Evolutionary conservation across 2,888 invertebrate genomes (phyloP), one percentile per base, ranked within the genome.

Genomic region (Bellardia pandia): DNA sequence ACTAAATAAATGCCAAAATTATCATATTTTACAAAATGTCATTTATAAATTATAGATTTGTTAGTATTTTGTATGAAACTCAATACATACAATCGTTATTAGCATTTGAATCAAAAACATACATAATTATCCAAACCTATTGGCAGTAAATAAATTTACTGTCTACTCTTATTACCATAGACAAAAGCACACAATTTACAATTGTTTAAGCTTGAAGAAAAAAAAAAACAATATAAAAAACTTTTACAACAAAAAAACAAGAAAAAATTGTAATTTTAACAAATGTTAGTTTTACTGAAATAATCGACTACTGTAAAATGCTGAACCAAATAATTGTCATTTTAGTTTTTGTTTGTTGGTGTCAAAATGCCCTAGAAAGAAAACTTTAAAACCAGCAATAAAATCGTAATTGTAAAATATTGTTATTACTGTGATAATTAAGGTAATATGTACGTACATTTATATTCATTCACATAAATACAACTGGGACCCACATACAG

Each of bases 321-420:
- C 68, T 77, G 7, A 58, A 68, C 77, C 68, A 78, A 68, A 45
- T 78, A 69, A 68, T 58, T 78, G 77, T 58, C 68, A 45, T 76
- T 83, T 62, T 33, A 45, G 51, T 45, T 53, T 78, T 60, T 72
- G 6, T 76, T 82, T 69, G 51, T 76, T 76, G 60, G 75, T 69
- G 76, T 83, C 68, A 58, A 82, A 75, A 69, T 58, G 45, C 66
- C 62, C 77, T 40, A 72, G n/a, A 56, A 56, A 40, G 69, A 76
- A 76, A 68, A 68, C 45, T 42, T 37, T 45, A 56, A 77, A 69
- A 16, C 33, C 62, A 62, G 53, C 62, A 78, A 77, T 77, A 66
- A 66, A 77, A 80, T 64, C 37, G 72, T 81, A 79, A 79, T 79
- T 79, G 79, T 71, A 79, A 79, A 79, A 62, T 79, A 79, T 71